Percentiles rank a stretch among this genome's conserved stretches.
Evolutionary conservation across 2,888 invertebrate species (phyloP).

Genomic region (Hoplodrina ambigua): DNA sequence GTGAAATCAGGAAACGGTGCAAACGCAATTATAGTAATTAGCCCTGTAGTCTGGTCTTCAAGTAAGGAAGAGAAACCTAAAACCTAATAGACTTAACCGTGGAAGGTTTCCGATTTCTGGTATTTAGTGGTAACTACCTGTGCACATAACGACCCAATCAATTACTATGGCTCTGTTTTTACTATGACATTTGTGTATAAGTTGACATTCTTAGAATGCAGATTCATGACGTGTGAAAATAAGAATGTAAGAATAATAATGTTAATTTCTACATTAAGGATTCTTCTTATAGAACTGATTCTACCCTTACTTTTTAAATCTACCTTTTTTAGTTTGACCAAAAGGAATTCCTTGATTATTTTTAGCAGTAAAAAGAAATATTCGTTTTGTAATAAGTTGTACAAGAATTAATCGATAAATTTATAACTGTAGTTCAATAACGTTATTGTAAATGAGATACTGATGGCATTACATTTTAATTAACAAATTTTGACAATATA

Average conservation of each 20-base stretch:
- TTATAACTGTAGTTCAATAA: too few species aligned
- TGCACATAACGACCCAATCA: background rate
- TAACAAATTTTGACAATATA: background rate
- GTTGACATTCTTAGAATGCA: too few species aligned
- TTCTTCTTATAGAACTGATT: conserved; percentile 42
- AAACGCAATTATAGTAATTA: conserved; percentile 42
- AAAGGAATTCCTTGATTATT: too few species aligned
- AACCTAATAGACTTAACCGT: conserved; percentile 7
- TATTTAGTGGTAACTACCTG: background rate
- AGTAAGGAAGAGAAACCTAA: background rate
- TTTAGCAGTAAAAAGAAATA: too few species aligned
- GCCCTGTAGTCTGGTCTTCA: conserved; percentile 5
- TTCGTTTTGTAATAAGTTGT: too few species aligned
- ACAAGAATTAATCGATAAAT: too few species aligned
- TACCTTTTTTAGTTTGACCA: conserved; percentile 6
- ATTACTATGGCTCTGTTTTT: background rate
- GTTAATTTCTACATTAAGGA: conserved; percentile 15
- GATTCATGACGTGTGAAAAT: too few species aligned
- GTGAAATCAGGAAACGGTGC: conserved; percentile 12
- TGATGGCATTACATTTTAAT: background rate
- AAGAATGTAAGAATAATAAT: too few species aligned
- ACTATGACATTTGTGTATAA: conserved; percentile 11
- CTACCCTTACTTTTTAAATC: conserved; percentile 34
- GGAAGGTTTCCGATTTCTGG: background rate
- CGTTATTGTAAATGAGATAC: too few species aligned